Evolutionary conservation across 2,888 invertebrate species (phyloP), one percentile per base, ranked within the genome.

Genomic region (Tridacna crocea): DNA sequence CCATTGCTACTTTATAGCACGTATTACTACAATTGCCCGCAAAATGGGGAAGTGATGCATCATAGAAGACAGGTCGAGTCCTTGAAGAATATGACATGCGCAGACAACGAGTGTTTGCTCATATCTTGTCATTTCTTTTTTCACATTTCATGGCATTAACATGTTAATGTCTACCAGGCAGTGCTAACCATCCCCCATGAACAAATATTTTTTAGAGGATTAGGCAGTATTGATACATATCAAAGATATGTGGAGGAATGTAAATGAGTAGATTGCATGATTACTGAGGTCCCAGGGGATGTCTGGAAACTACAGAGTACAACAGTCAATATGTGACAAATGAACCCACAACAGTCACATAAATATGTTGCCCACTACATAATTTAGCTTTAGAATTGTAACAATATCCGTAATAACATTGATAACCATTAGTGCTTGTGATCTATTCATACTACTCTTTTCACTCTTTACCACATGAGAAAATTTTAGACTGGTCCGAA

Each of bases 221-320:
- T 22, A 2, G 26, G 61, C 61, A 13, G 13, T 61, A 61, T 61
- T 13, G 55, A 55, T 55, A 55, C 6, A 55, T 55, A 55, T 55
- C 55, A 19, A 55, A 19, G 19, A 19, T 19, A 22, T 13, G 61
- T 61, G 19, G 15, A 66, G 68, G 47, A 47, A 70, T 70, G 70
- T 70, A 70, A 68, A 70, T 51, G 70, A 51, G 46, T 22, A 26
- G 48, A 70, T 70, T 17, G 70, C 70, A 70, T 70, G 70, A 70
- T 51, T 24, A n/a, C 22, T 24, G 19, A 51, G 22, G 13, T 70
- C 68, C 48, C 12, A 13, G 19, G 47, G 48, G 68, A 68, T 17
- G 61, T 24, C 27, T 36, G 36, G 36, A 36, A 36, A 47, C 68
- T 68, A 47, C 12, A 26, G 10, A 4, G 47, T 46, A 13, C n/a